Conservation (phyloP, 1,140 invertebrate genomes). For the Drosophila orosa region DNA sequence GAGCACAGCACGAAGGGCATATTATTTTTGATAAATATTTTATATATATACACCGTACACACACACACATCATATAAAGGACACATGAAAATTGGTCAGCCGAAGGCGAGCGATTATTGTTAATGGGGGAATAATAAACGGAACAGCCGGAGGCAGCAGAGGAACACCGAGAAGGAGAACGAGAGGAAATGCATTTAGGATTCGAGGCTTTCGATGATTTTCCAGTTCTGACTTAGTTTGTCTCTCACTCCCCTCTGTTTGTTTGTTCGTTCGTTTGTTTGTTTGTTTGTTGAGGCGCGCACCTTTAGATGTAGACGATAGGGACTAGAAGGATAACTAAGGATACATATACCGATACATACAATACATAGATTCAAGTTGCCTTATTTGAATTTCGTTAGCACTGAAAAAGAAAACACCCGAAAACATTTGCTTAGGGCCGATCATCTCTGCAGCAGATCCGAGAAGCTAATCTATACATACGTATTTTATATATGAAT, state of each 20-base stretch:
- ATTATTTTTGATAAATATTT: slow-evolving; percentile 82
- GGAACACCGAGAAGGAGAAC: slow-evolving; percentile 28
- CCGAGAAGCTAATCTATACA: slow-evolving; percentile 46
- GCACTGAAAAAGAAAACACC: slow-evolving; percentile 48
- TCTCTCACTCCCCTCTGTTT: slow-evolving; percentile 21
- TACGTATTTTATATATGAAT: slow-evolving; percentile 80
- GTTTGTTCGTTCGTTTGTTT: slow-evolving; percentile 8
- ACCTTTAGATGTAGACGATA: slow-evolving; percentile 39
- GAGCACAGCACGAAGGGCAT: slow-evolving; percentile 49
- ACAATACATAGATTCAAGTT: slow-evolving; percentile 79
- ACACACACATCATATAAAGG: slow-evolving; percentile 17
- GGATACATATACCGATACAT: slow-evolving; percentile 50
- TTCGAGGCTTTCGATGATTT: slow-evolving; percentile 46
- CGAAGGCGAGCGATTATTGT: slow-evolving; percentile 36
- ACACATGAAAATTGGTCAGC: slow-evolving; percentile 27
- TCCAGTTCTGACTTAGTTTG: slow-evolving; percentile 11
- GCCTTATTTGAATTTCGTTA: slow-evolving; percentile 83
- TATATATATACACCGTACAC: slow-evolving; percentile 52
- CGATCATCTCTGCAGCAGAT: slow-evolving; percentile 46
- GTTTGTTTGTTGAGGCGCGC: slow-evolving; percentile 61
- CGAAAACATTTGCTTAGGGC: slow-evolving; percentile 55
- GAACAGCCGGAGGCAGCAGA: slow-evolving; percentile 15
- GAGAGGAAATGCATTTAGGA: slow-evolving; percentile 66
- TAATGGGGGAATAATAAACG: slow-evolving; percentile 36
- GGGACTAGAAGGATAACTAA: slow-evolving; percentile 27